Conservation (phyloP, 2,888 invertebrate genomes). For the Macaria liturata region DNA sequence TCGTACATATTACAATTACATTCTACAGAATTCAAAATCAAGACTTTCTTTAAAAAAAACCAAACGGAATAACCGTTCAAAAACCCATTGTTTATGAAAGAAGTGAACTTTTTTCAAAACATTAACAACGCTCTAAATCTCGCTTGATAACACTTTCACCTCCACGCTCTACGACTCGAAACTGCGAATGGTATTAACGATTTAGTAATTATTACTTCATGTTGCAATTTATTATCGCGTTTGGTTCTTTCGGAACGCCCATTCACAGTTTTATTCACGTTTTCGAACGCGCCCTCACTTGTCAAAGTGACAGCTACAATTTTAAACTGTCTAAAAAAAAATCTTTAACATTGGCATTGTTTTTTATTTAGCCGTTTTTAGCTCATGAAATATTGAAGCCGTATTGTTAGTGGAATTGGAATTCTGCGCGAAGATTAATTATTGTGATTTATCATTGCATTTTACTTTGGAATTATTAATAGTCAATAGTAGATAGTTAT, state of each 20-base stretch:
- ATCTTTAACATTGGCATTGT: conserved; percentile 4
- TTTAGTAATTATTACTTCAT: conserved; percentile 14
- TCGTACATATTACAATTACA: too few relatives aligned
- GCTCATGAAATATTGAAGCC: conserved; percentile 5
- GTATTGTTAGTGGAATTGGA: conserved; percentile 1
- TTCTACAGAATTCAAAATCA: too few relatives aligned
- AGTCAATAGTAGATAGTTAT: too few relatives aligned
- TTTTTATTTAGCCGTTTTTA: neutral
- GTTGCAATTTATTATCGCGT: conserved; percentile 14
- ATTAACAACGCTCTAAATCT: conserved; percentile 18
- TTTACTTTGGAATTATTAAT: too few relatives aligned
- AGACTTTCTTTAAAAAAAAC: neutral
- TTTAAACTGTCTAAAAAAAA: conserved; percentile 3
- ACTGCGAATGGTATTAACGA: conserved; percentile 16
- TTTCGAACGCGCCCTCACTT: conserved; percentile 16
- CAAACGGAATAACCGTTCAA: conserved; percentile 3
- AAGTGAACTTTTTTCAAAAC: conserved; percentile 8
- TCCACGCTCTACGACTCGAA: conserved; percentile 17
- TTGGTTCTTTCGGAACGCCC: conserved; percentile 8
- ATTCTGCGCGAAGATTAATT: too few relatives aligned
- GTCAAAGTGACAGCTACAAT: conserved; percentile 18
- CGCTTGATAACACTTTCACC: conserved; percentile 23
- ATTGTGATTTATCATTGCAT: too few relatives aligned
- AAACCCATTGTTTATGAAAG: conserved; percentile 15
- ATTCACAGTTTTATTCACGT: conserved; percentile 7